Evolutionary conservation across 2,113 vertebrate species (phyloP).

Genomic region (Barbus barbus): DNA sequence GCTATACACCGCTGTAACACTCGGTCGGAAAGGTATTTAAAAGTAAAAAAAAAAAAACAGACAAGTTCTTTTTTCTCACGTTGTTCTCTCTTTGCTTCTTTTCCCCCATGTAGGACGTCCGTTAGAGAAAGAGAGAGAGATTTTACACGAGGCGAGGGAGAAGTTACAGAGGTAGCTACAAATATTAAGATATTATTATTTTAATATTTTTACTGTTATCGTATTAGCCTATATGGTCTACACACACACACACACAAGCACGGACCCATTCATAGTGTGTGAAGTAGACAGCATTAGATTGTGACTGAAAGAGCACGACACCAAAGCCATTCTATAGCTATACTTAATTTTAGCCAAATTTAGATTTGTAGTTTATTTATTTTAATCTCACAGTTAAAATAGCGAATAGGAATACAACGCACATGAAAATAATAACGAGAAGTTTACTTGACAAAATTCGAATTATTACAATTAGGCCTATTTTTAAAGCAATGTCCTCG

Average conservation of each 20-base stretch:
- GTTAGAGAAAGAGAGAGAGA: neutral
- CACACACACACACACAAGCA: neutral
- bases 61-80: neutral
- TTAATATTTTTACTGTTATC: neutral
- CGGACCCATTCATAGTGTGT: neutral
- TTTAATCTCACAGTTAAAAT: neutral
- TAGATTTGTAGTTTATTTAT: neutral
- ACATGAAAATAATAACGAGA: neutral
- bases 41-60: neutral
- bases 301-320: neutral
- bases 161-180: neutral
- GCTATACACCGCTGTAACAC: neutral
- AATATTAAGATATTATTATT: neutral
- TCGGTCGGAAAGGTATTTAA: neutral
- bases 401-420: neutral
- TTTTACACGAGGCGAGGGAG: constrained; percentile 3
- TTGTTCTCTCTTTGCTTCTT: neutral
- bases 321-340: neutral
- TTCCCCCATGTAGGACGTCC: neutral
- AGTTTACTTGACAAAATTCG: neutral
- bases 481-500: neutral
- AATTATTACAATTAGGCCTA: neutral
- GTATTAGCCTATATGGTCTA: neutral
- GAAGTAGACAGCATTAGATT: neutral
- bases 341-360: neutral